These are phyloP conservation scores for Eudasyphora cyanicolor DNA, from an alignment of 2,888 invertebrate species.

Conservation along the genomic window DNA sequence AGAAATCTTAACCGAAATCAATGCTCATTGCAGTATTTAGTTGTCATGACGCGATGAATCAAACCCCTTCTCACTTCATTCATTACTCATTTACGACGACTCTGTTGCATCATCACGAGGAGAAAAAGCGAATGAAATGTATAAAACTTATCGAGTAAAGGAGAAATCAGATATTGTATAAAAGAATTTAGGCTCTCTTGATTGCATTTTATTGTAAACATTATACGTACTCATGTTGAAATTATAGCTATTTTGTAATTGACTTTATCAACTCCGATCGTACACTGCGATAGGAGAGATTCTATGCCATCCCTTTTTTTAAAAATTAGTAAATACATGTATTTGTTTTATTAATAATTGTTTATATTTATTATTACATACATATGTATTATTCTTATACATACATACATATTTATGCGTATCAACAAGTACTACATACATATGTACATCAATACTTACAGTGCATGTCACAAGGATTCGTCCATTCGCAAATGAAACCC, in stretches of 20 bases:
- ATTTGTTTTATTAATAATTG: conserved; percentile 14
- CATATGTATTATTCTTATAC: neutral
- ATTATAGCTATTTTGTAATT: too few relatives aligned
- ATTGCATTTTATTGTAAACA: too few relatives aligned
- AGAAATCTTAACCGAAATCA: neutral
- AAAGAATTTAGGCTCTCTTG: too few relatives aligned
- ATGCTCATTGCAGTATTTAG: too few relatives aligned
- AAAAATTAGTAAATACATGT: conserved; percentile 29
- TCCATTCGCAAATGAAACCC: conserved; percentile 66
- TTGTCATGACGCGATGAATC: too few relatives aligned
- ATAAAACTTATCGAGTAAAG: neutral
- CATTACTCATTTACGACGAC: too few relatives aligned
- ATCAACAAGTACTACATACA: conserved; percentile 5
- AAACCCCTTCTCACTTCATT: too few relatives aligned
- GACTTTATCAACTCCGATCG: too few relatives aligned
- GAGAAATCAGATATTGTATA: conserved; percentile 8
- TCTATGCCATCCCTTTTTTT: neutral
- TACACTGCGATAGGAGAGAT: too few relatives aligned
- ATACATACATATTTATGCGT: conserved; percentile 32
- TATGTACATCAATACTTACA: neutral
- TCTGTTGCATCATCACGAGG: too few relatives aligned
- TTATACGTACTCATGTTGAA: neutral
- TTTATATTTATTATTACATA: conserved; percentile 3
- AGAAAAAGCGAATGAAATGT: too few relatives aligned
- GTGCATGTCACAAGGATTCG: conserved; percentile 11